Evolutionary conservation across 2,888 invertebrate genomes (phyloP).

Genomic region (Papilio protenor): DNA sequence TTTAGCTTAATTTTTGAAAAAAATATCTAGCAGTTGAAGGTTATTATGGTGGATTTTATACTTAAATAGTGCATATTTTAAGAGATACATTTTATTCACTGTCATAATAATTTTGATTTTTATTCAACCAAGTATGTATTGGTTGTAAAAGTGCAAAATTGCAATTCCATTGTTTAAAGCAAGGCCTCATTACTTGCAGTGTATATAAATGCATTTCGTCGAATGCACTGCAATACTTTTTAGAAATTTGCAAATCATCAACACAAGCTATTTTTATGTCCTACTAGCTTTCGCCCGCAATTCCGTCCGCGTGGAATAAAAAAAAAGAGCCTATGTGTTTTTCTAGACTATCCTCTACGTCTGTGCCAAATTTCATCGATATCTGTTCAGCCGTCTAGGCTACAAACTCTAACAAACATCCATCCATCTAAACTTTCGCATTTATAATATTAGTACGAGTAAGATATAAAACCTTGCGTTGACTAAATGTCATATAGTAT

Average conservation of each 20-base stretch:
- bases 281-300: not conserved
- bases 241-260: constrained; percentile 13
- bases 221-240: constrained; percentile 25
- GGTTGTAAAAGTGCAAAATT: constrained; percentile 18
- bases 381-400: too few species aligned
- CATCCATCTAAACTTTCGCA: too few species aligned
- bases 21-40: too few species aligned
- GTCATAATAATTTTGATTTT: constrained; percentile 2
- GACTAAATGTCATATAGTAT: constrained; percentile 3
- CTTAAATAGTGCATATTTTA: not conserved
- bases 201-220: constrained; percentile 31
- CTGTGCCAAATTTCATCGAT: too few species aligned
- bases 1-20: too few species aligned
- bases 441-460: too few species aligned
- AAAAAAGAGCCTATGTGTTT: too few species aligned
- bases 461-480: not conserved
- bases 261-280: constrained; percentile 1
- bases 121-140: not conserved
- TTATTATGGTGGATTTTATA: too few species aligned
- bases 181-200: constrained; percentile 14
- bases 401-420: too few species aligned
- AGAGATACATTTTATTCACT: not conserved
- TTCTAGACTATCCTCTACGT: not conserved
- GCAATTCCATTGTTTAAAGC: constrained; percentile 30
- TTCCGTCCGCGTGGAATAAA: too few species aligned